phyloP scores from a whole-genome alignment of 1,140 invertebrate species.

The Drosophila pectinifera region DNA sequence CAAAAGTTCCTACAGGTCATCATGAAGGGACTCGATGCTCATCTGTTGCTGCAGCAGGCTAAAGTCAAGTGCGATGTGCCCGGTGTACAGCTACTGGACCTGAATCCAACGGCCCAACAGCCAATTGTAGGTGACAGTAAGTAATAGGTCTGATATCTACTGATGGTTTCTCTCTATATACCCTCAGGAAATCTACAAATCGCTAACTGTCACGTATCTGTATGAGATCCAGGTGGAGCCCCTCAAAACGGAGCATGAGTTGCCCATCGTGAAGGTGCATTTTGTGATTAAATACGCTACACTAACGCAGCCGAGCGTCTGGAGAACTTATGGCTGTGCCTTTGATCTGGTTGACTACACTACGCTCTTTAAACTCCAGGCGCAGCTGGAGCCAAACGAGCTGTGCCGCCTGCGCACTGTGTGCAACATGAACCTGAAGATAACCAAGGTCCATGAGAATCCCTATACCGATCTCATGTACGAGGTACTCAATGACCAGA shows the following conservation, averaged over 20 bases:
- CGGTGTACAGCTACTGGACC: slow-evolving; percentile 87
- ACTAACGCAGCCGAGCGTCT: slow-evolving; percentile 85
- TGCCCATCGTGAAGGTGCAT: slow-evolving; percentile 88
- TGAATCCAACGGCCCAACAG: slow-evolving; percentile 87
- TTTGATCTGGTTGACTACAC: slow-evolving; percentile 87
- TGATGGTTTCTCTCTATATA: neutral
- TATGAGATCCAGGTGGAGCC: slow-evolving; percentile 87
- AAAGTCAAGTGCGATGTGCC: slow-evolving; percentile 86
- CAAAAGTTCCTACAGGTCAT: slow-evolving; percentile 93
- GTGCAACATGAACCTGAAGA: slow-evolving; percentile 92
- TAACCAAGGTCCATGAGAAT: slow-evolving; percentile 86
- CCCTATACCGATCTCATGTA: slow-evolving; percentile 92
- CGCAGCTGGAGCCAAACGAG: slow-evolving; percentile 93
- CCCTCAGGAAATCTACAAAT: slow-evolving; percentile 78
- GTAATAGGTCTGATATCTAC: neutral
- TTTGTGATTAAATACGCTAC: slow-evolving; percentile 89
- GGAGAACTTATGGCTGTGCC: slow-evolving; percentile 86
- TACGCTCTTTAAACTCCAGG: slow-evolving; percentile 93
- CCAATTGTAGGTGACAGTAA: slow-evolving; percentile 51
- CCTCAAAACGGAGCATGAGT: slow-evolving; percentile 85
- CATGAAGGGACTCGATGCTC: slow-evolving; percentile 89
- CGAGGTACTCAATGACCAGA: slow-evolving; percentile 95
- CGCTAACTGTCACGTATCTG: slow-evolving; percentile 91
- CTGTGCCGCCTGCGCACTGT: slow-evolving; percentile 95
- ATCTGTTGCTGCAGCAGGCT: slow-evolving; percentile 87